Evolutionary conservation across 2,797 vertebrate species (phyloP), one percentile per base, ranked within the genome.

Genomic region (Picus viridis): DNA sequence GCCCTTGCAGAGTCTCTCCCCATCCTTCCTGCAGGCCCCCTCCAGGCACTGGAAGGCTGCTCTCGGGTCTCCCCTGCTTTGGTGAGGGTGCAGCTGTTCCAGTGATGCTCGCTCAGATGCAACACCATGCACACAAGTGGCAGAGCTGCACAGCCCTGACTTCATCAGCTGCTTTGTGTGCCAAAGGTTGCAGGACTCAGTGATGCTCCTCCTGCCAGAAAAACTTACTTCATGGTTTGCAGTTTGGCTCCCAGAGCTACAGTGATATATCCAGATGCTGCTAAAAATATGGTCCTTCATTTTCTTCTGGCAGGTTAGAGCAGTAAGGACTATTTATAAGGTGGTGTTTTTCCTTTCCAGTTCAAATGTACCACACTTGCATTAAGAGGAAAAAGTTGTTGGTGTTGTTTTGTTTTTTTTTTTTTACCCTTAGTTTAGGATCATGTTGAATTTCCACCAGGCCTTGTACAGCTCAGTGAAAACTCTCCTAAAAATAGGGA

Each of bases 401-500:
- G 23, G 49, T 20, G 20, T 18, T 17, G 4, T 20, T 71, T 12
- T 45, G 17, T 7, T 4, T 22, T 70, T 92, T 51, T 12, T 81
- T 71, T n/a, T n/a, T n/a, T n/a, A 36, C 74, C 58, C 26, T 88
- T 88, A 71, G 14, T 57, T 76, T 88, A 90, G 64, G 36, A 53
- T 39, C 67, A 63, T 68, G 53, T 4, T 96, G 75, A 57, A 67
- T 63, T 96, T 95, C 70, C 53, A 83, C 65, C 36, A 75, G 32
- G 34, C 16, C 59, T 81, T 73, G 22, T 27, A 83, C 9, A 59
- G 39, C 83, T 72, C 93, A 70, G 17, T 87, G 65, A 86, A 88
- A 95, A 34, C 39, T 69, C 56, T 78, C 62, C 72, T 81, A 81
- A 90, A 94, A 94, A 63, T 41, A 90, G 75, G 64, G 77, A 75